Base-by-base conservation (phyloP, 2,797 vertebrate species). In the Falco cherrug region DNA sequence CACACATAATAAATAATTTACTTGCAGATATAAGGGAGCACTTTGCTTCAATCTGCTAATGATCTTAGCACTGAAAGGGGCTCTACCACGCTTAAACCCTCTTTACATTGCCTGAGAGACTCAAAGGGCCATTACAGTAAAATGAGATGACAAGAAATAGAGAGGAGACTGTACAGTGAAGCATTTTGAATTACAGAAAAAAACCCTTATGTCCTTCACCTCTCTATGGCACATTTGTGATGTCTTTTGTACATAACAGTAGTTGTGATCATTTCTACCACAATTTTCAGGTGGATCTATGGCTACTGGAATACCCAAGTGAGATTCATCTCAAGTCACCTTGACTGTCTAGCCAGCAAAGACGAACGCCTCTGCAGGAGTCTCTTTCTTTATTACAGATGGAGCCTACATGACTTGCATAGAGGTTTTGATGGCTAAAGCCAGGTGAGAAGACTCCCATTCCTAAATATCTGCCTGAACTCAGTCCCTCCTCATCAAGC, bases 1-100 rank as follows among this genome's bases (percentile, higher is more conserved):
- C 67, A 90, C 76, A 95, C 73, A 63, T 87, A 93, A 96, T 97
- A 96, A 97, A 97, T 97, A 96, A 97, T 95, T 97, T 95, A 97
- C 79, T 92, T 8, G 0, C 20, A 81, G 73, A 92, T 95, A 96
- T 89, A 90, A 94, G 39, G 57, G 85, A 87, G 90, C 90, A 95
- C 94, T 97, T 97, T 94, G 61, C 92, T 86, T 92, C 92, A 84
- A 90, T 97, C 90, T 92, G 21, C 75, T 96, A 96, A 96, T 78
- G 90, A 94, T 91, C 60, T 90, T 90, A 87, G 90, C 84, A 50
- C 84, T 93, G 63, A 94, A 92, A 94, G 65, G 65, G 71, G 25
- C 59, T 91, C 57, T 81, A n/a, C 51, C 1, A 0, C 43, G 35
- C 76, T 86, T 89, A 78, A 80, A 89, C 33, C 73, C 47, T 89